Conservation (phyloP, 2,888 invertebrate genomes). For the Cephonodes hylas region DNA sequence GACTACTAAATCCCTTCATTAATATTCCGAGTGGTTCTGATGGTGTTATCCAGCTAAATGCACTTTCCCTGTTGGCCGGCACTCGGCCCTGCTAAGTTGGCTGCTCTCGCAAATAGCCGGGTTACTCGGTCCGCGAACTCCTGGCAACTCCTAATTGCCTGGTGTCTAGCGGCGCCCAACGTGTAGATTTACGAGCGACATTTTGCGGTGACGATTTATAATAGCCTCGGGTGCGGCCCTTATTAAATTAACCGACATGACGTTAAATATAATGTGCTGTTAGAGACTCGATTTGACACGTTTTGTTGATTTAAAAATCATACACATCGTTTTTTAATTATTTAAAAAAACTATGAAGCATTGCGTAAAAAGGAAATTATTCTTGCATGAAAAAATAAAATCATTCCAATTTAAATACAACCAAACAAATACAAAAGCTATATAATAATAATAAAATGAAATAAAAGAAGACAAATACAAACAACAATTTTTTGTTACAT, state of each 20-base stretch:
- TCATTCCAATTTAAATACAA: too few species aligned
- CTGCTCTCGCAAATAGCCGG: conserved; percentile 41
- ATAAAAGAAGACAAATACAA: neutral
- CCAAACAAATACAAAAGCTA: too few species aligned
- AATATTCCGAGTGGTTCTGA: conserved; percentile 62
- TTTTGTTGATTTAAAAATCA: too few species aligned
- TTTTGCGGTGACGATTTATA: conserved; percentile 49
- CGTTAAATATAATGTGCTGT: conserved; percentile 34
- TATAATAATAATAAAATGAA: too few species aligned
- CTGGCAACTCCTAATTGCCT: conserved; percentile 40
- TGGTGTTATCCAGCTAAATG: conserved; percentile 61
- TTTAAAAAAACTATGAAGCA: too few species aligned
- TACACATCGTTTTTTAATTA: too few species aligned
- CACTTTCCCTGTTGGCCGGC: conserved; percentile 64
- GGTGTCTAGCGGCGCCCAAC: conserved; percentile 48
- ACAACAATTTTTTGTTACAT: neutral
- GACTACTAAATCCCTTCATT: conserved; percentile 52
- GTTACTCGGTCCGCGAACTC: conserved; percentile 45
- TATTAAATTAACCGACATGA: conserved; percentile 44
- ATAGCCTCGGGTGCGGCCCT: conserved; percentile 27
- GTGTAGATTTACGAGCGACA: conserved; percentile 56
- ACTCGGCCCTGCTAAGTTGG: conserved; percentile 41
- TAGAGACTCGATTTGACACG: conserved; percentile 12
- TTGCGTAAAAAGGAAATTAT: too few species aligned
- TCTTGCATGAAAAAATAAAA: too few species aligned